Percentiles rank a stretch among this genome's conserved stretches.
These are phyloP conservation scores for Amphimedon queenslandica DNA, from an alignment of 37 sponge, comb jelly and placozoan species.

Conservation along the genomic window DNA sequence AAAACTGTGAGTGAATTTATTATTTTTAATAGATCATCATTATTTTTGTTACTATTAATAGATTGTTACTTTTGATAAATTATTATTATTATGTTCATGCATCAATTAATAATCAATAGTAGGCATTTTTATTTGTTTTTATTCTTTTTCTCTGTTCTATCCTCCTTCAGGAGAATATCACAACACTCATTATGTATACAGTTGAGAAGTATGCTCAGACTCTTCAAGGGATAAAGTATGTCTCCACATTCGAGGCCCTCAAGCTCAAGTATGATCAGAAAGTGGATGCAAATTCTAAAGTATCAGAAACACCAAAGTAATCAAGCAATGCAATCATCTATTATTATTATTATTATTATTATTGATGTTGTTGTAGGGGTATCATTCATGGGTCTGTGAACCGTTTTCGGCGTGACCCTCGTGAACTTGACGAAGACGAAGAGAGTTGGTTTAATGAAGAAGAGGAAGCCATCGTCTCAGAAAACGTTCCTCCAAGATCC, in stretches of 20 bases:
- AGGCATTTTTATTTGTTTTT: not conserved
- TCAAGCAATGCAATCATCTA: too few relatives aligned
- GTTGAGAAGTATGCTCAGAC: constrained; percentile 61
- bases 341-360: not conserved
- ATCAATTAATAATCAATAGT: too few relatives aligned
- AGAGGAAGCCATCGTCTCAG: constrained; percentile 36
- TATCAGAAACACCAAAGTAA: not conserved
- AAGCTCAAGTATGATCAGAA: constrained; percentile 71
- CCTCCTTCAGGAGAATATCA: constrained; percentile 59
- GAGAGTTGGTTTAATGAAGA: constrained; percentile 93
- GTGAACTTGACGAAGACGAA: constrained; percentile 85
- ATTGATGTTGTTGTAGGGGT: constrained; percentile 3
- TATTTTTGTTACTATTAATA: too few relatives aligned
- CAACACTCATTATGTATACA: constrained; percentile 61
- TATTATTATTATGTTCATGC: too few relatives aligned
- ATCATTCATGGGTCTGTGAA: not conserved
- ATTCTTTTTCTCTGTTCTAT: not conserved
- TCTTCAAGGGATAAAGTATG: constrained; percentile 73
- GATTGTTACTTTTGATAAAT: too few relatives aligned
- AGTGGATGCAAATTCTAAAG: constrained; percentile 30
- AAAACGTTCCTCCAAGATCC: not conserved
- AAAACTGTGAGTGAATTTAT: constrained; percentile 45
- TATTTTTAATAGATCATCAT: too few relatives aligned
- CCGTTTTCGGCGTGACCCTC: constrained; percentile 75
- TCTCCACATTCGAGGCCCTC: constrained; percentile 71